A percentile compares a stretch with the other conserved stretches of the same genome.
Evolutionary conservation across 2,797 vertebrate species (phyloP).

Genomic region (Pagetopsis macropterus): DNA sequence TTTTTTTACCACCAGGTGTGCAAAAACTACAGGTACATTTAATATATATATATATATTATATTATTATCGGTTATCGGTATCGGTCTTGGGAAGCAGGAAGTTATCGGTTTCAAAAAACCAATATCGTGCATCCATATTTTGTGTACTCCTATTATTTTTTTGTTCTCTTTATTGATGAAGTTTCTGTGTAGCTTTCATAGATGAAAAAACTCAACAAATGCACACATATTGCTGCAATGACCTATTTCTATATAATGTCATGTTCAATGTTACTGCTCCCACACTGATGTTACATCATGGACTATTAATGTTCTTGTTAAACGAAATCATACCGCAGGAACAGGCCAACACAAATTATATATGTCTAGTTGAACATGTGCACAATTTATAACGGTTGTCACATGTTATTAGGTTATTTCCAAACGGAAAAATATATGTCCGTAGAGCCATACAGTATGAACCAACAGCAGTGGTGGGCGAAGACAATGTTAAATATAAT

Average conservation of each 20-base stretch:
- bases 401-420: slow-evolving; percentile 16
- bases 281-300: slow-evolving; percentile 44
- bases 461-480: background rate
- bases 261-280: slow-evolving; percentile 16
- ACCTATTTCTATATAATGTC: slow-evolving; percentile 24
- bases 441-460: background rate
- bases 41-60: too few relatives aligned
- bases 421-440: slow-evolving; percentile 5
- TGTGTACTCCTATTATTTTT: background rate
- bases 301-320: slow-evolving; percentile 16
- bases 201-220: slow-evolving; percentile 7
- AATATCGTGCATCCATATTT: too few relatives aligned
- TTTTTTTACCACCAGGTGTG: too few relatives aligned
- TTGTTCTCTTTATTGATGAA: background rate
- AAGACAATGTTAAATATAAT: background rate
- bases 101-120: too few relatives aligned
- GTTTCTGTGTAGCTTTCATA: background rate
- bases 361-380: slow-evolving; percentile 7
- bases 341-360: slow-evolving; percentile 2
- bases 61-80: too few relatives aligned
- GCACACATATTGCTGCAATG: slow-evolving; percentile 8
- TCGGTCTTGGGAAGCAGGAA: too few relatives aligned
- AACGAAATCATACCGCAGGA: slow-evolving; percentile 12
- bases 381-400: slow-evolving; percentile 21
- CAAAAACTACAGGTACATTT: too few relatives aligned